Conservation (phyloP, 2,888 invertebrate genomes). For the Automeris io region DNA sequence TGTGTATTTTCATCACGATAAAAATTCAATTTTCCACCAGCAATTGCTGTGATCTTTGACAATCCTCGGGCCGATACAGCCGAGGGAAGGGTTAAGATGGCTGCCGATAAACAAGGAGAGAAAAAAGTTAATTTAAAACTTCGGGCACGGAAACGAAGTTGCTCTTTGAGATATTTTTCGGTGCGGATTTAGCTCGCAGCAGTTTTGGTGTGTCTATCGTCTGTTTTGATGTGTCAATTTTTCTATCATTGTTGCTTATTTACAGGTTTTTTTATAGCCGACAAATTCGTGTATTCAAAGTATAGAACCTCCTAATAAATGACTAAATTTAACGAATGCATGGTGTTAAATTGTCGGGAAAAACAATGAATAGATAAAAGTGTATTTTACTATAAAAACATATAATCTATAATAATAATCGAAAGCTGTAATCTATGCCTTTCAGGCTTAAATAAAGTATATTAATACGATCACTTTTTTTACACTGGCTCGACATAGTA, state of each 20-base stretch:
- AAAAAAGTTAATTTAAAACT: conserved; percentile 74
- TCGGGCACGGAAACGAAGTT: conserved; percentile 61
- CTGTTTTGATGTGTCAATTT: conserved; percentile 26
- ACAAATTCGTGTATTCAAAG: too few relatives aligned
- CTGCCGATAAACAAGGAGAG: conserved; percentile 65
- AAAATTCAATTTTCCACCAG: conserved; percentile 69
- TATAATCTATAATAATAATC: too few relatives aligned
- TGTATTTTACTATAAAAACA: too few relatives aligned
- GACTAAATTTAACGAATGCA: too few relatives aligned
- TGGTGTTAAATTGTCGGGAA: too few relatives aligned
- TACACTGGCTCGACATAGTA: too few relatives aligned
- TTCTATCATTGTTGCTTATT: not conserved
- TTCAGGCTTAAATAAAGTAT: too few relatives aligned
- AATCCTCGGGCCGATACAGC: conserved; percentile 56
- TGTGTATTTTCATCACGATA: conserved; percentile 63
- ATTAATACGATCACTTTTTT: too few relatives aligned
- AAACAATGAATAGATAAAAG: too few relatives aligned
- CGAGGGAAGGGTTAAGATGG: conserved; percentile 59
- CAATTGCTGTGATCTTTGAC: conserved; percentile 58
- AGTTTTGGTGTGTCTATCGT: conserved; percentile 23
- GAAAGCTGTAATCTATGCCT: too few relatives aligned
- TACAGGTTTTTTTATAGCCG: too few relatives aligned
- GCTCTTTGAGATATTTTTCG: conserved; percentile 39
- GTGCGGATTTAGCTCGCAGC: conserved; percentile 28
- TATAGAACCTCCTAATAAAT: too few relatives aligned